Base-by-base conservation (phyloP, 2,113 vertebrate species). In the Eulemur rufifrons region DNA sequence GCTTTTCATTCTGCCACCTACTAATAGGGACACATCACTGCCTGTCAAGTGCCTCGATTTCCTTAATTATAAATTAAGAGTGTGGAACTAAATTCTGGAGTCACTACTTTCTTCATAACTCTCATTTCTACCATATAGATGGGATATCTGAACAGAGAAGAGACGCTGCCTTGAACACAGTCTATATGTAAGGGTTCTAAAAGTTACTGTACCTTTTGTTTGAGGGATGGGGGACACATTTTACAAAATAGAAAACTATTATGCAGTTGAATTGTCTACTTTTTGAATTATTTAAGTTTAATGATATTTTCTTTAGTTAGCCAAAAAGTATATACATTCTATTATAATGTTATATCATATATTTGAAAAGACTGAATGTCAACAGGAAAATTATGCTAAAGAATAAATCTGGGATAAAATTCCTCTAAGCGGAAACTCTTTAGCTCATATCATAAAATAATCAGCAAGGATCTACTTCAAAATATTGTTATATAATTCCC, bases 321-420 rank as follows among this genome's bases (percentile, higher is more conserved):
- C 7, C 68, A 78, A 84, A 81, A 76, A n/a, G 3, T 54, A 34
- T 14, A 50, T 42, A 87, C 5, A 93, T 10, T 50, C 23, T 20
- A 80, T 77, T 68, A 64, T 39, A 14, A 87, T 94, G 20, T 34
- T 32, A 63, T 15, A n/a, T 25, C 71, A 54, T 29, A 1, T 89
- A 83, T 82, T 45, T 76, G 25, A 80, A 95, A 91, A 61, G 32
- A 59, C 21, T 47, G 17, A 89, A 78, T 21, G 21, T 17, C 32
- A 89, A 71, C 11, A 74, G 92, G 59, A 96, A 91, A 90, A 68
- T 77, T 61, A 94, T 82, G 42, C 54, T 94, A 47, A 59, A 42
- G 50, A 86, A 78, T 71, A 96, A 88, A 71, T 25, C 47, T 85
- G 39, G 21, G 25, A 45, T 85, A 39, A 85, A 95, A 93, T 5